These are phyloP conservation scores for Myotis brandtii DNA, from an alignment of 2,113 vertebrate species.

Conservation along the genomic window DNA sequence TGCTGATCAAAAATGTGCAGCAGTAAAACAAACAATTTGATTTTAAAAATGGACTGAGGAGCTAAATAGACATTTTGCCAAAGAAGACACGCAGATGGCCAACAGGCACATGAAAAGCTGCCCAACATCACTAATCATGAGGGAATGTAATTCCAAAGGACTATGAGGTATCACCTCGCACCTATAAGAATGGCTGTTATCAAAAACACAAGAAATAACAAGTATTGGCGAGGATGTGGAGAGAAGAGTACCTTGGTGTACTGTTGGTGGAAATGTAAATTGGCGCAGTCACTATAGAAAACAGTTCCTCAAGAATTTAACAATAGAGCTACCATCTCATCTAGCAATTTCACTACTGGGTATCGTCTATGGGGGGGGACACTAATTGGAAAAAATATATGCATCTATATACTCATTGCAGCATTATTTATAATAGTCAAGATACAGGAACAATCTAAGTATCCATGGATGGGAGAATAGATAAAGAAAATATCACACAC, in stretches of 20 bases:
- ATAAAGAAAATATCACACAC: background rate
- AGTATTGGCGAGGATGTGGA: background rate
- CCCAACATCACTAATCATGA: background rate
- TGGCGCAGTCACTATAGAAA: background rate
- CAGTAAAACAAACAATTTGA: background rate
- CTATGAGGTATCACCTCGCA: background rate
- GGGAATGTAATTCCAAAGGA: background rate
- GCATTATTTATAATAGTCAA: background rate
- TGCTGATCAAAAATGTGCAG: slow-evolving; percentile 54
- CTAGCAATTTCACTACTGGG: background rate
- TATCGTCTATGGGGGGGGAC: no score
- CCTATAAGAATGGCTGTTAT: background rate
- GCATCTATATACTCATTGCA: background rate
- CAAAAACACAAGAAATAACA: background rate
- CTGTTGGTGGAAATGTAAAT: background rate
- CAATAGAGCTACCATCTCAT: background rate
- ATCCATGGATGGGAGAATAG: background rate
- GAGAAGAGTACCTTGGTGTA: background rate
- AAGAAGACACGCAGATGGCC: background rate
- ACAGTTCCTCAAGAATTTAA: background rate
- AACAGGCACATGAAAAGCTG: background rate
- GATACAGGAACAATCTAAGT: background rate
- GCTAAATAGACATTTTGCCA: background rate
- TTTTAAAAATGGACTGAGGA: background rate
- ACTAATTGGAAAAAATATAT: background rate